Conservation (phyloP, 1,140 invertebrate genomes). For the Drosophila serrata region DNA sequence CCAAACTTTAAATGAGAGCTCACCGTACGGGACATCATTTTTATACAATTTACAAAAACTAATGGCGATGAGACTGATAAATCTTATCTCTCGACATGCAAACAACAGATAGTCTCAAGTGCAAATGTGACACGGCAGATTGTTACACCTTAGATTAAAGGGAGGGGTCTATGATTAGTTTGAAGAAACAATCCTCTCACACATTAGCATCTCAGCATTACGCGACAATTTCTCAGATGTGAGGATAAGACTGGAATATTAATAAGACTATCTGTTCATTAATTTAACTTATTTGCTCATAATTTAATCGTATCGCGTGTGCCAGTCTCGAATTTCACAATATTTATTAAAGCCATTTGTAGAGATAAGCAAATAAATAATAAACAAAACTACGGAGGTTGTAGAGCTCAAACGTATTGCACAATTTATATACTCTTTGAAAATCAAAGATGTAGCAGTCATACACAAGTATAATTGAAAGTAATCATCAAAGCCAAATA, state of each 20-base stretch:
- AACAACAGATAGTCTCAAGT: not conserved
- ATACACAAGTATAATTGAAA: too few relatives aligned
- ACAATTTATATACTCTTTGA: not conserved
- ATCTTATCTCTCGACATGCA: constrained; percentile 17
- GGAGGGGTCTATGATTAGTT: constrained; percentile 6
- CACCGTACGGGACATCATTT: not conserved
- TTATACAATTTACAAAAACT: constrained; percentile 1
- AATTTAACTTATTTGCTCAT: not conserved
- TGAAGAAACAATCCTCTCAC: constrained; percentile 6
- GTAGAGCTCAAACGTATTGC: not conserved
- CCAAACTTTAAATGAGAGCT: not conserved
- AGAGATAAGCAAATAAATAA: not conserved
- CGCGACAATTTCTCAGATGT: not conserved
- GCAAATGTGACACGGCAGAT: constrained; percentile 9
- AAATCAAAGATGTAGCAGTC: not conserved
- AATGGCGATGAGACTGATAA: not conserved
- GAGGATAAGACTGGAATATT: not conserved
- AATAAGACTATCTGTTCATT: not conserved
- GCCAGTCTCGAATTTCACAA: not conserved
- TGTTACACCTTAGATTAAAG: not conserved
- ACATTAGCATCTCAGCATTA: constrained; percentile 5
- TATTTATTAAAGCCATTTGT: not conserved
- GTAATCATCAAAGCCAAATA: too few relatives aligned
- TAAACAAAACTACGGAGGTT: not conserved
- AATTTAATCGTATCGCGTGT: not conserved